A percentile compares a stretch with the other conserved stretches of the same genome.
phyloP scores from a whole-genome alignment of 2,113 vertebrate genomes.

The Actenoides hombroni region DNA sequence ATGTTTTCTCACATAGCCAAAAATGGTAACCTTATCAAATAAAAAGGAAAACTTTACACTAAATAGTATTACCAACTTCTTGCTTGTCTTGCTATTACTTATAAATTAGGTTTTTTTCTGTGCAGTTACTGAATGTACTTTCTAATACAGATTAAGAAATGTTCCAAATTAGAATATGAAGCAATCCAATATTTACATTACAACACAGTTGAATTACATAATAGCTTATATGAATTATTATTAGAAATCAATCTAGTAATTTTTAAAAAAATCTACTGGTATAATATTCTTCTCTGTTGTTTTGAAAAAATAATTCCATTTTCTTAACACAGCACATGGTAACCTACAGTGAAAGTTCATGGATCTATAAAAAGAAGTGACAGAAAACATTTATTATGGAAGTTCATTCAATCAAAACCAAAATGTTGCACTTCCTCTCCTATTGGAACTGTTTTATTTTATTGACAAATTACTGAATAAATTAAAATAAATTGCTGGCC shows the following conservation, averaged over 20 bases:
- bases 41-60: not conserved
- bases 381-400: not conserved
- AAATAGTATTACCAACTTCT: not conserved
- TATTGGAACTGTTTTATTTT: not conserved
- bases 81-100: not conserved
- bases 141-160: not conserved
- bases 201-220: rapidly evolving
- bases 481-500: not conserved
- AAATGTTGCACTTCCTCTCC: not conserved
- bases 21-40: not conserved
- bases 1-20: not conserved
- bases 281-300: not conserved
- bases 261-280: not conserved
- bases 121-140: not conserved
- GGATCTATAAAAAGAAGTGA: not conserved
- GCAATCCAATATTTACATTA: not conserved
- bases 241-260: not conserved
- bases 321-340: not conserved
- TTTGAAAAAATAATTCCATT: not conserved
- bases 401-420: not conserved
- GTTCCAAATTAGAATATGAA: not conserved
- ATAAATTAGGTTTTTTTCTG: not conserved
- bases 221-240: not conserved
- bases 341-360: not conserved
- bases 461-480: not conserved